Conservation (phyloP, 2,888 invertebrate species). For the Spisula solida region DNA sequence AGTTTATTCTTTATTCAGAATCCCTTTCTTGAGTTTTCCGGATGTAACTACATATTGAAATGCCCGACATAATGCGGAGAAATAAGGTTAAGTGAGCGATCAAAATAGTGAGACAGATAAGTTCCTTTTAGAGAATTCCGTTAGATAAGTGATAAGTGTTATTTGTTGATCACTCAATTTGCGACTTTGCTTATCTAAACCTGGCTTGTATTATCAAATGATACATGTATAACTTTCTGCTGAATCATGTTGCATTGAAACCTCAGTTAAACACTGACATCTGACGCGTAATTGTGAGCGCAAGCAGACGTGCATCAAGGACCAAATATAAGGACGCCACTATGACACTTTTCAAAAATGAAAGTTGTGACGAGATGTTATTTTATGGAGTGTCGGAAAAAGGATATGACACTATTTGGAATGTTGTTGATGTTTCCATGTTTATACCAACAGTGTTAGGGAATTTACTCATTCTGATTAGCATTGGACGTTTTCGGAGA, state of each 20-base stretch:
- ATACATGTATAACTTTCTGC: too few relatives aligned
- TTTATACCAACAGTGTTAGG: conserved; percentile 56
- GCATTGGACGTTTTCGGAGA: conserved; percentile 41
- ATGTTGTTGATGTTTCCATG: conserved; percentile 45
- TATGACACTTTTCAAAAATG: conserved; percentile 29
- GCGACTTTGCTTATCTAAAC: not conserved
- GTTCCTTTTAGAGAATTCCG: not conserved
- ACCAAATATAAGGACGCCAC: not conserved
- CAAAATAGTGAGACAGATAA: not conserved
- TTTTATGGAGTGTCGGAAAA: conserved; percentile 26
- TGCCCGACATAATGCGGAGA: not conserved
- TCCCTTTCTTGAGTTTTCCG: too few relatives aligned
- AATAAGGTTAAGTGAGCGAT: not conserved
- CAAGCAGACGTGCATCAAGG: not conserved
- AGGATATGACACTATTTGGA: conserved; percentile 39
- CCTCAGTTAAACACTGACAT: too few relatives aligned
- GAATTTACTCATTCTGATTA: conserved; percentile 50
- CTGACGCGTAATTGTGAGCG: too few relatives aligned
- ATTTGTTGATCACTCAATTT: not conserved
- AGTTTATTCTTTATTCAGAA: too few relatives aligned
- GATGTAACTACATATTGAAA: too few relatives aligned
- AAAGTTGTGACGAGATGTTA: conserved; percentile 40
- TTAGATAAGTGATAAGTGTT: not conserved
- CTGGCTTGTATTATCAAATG: too few relatives aligned
- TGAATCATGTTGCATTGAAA: too few relatives aligned